These are phyloP conservation scores for Agrochola circellaris DNA, from an alignment of 2,888 invertebrate genomes.

Conservation along the genomic window DNA sequence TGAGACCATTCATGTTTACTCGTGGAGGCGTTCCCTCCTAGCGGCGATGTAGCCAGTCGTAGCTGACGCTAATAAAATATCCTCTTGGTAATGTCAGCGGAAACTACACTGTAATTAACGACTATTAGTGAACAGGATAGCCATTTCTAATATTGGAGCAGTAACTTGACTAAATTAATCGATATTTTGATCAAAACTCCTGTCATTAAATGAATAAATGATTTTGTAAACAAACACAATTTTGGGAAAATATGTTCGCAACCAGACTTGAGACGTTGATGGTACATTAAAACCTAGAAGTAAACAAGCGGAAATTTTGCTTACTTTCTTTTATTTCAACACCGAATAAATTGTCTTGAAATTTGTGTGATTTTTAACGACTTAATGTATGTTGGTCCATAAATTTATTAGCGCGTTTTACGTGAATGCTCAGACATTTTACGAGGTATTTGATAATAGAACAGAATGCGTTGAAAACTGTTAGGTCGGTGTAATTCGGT, in stretches of 20 bases:
- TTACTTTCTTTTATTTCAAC: conserved; percentile 67
- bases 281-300: conserved; percentile 43
- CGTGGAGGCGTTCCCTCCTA: conserved; percentile 47
- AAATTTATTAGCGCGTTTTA: conserved; percentile 85
- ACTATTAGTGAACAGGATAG: conserved; percentile 42
- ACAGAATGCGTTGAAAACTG: conserved; percentile 81
- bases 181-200: conserved; percentile 29
- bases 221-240: conserved; percentile 46
- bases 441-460: conserved; percentile 85
- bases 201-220: conserved; percentile 26
- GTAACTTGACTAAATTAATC: conserved; percentile 13
- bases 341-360: conserved; percentile 75
- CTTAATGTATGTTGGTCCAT: conserved; percentile 79
- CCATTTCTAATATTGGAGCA: conserved; percentile 33
- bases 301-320: conserved; percentile 58
- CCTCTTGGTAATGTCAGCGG: conserved; percentile 40
- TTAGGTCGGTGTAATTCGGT: conserved; percentile 73
- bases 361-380: conserved; percentile 83
- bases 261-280: conserved; percentile 52
- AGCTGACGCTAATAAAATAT: conserved; percentile 54
- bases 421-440: conserved; percentile 85
- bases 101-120: conserved; percentile 57
- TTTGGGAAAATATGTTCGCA: conserved; percentile 18
- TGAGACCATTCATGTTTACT: conserved; percentile 55
- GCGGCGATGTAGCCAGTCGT: conserved; percentile 40